Evolutionary conservation across 2,888 invertebrate species (phyloP), one percentile per base, ranked within the genome.

Genomic region (Campoletis raptor): DNA sequence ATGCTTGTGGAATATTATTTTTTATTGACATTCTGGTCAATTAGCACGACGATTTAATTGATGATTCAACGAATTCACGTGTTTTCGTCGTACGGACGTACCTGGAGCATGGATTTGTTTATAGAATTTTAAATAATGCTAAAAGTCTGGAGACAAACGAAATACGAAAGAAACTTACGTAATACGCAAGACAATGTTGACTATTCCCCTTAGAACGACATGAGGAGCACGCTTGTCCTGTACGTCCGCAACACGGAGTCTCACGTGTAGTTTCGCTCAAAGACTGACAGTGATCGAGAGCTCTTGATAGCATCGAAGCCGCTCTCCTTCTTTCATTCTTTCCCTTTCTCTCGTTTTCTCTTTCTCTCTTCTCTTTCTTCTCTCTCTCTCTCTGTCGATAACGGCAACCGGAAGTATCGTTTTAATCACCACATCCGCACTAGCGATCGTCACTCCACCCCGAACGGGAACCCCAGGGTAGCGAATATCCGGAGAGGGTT

Each of bases 371-470:
- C 67, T 54, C 64, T 24, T 54, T 36, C 36, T 54, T 57, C 57
- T 57, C 57, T 57, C 36, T 37, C 15, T 64, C 72, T 57, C 83
- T 69, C 83, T 84, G 90, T 91, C 91, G 92, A 92, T 92, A 92
- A 92, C 92, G 89, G 88, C 89, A 89, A 91, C 90, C 93, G 93
- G 93, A 93, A 91, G 92, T 93, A 93, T 93, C 93, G 91, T 91
- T 92, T 93, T 92, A 93, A 93, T 93, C 93, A 92, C 91, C 90
- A 92, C 91, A 93, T 93, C 93, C 93, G 93, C 84, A 85, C 78
- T 70, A 88, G 74, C 85, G 81, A 89, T 83, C 89, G 89, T 84
- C 89, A 87, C 87, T 89, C 88, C 87, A 87, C 78, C 81, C 83
- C 72, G 72, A 67, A 54, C 57, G 69, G 74, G 64, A 64, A 76